Percentiles rank a stretch among this genome's conserved stretches.
Conservation (phyloP, 2,888 invertebrate genomes). For the Trypoxylon attenuatum region DNA sequence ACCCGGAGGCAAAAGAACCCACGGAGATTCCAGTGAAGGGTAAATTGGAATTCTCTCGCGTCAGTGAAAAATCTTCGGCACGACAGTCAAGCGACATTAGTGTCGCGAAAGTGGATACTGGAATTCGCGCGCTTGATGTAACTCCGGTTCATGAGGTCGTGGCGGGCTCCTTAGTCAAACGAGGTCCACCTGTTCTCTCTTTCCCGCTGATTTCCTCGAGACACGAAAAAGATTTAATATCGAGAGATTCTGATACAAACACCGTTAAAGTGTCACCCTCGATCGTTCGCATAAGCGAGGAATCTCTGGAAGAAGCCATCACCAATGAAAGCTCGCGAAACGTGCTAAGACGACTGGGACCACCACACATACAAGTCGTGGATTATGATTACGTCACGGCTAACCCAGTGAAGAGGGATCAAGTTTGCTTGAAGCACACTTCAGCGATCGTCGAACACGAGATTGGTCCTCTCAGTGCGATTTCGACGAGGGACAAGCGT, state of each 20-base stretch:
- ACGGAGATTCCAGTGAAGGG: neutral
- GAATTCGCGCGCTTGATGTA: neutral
- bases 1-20: no score
- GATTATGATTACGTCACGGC: constrained; percentile 51
- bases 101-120: neutral
- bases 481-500: constrained; percentile 10
- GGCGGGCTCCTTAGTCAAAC: neutral
- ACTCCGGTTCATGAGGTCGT: neutral
- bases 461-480: constrained; percentile 58
- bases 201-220: neutral
- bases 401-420: neutral
- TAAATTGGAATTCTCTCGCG: constrained; percentile 3
- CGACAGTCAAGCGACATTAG: neutral
- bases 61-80: neutral
- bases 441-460: constrained; percentile 56
- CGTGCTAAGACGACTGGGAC: constrained; percentile 40
- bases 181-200: no score
- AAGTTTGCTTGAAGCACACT: constrained; percentile 60
- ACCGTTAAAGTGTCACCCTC: neutral
- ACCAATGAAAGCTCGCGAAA: neutral
- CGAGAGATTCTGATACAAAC: neutral
- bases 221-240: neutral
- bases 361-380: constrained; percentile 51
- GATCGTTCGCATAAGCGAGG: constrained; percentile 19
- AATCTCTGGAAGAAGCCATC: neutral